Evolutionary conservation across 2,797 vertebrate species (phyloP).

Genomic region (Spinus olivaceus): DNA sequence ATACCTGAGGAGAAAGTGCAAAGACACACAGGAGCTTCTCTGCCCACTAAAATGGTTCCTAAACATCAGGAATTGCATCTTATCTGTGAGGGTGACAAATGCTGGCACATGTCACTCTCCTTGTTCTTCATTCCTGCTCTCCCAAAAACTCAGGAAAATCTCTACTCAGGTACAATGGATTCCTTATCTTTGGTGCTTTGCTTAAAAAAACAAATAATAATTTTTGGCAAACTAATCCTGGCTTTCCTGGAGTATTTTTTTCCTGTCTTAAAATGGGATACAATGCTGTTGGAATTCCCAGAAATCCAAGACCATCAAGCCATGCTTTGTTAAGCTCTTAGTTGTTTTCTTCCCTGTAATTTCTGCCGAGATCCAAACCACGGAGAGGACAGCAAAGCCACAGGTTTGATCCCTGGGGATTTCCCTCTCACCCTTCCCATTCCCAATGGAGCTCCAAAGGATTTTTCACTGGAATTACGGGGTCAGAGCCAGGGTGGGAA

Average conservation of each 20-base stretch:
- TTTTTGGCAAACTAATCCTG: not conserved
- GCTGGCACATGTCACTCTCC: not conserved
- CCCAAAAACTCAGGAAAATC: not conserved
- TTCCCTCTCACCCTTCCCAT: not conserved
- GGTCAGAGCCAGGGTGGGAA: not conserved
- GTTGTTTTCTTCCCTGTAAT: not conserved
- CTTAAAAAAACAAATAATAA: not conserved
- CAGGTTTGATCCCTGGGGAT: not conserved
- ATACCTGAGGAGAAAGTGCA: not conserved
- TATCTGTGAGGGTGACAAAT: not conserved
- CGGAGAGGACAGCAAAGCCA: not conserved
- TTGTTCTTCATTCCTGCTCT: not conserved
- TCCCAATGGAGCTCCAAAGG: not conserved
- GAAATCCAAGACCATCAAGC: not conserved
- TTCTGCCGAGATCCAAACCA: not conserved
- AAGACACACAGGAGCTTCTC: not conserved
- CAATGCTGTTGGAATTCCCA: not conserved
- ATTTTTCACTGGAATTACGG: not conserved
- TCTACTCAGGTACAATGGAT: not conserved
- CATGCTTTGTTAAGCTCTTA: not conserved
- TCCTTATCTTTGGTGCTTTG: not conserved
- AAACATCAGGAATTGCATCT: not conserved
- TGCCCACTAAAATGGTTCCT: not conserved
- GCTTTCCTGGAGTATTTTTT: not conserved
- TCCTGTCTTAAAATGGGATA: not conserved